Evolutionary conservation across 2,888 invertebrate genomes (phyloP).

Genomic region (Hoplodrina blanda): DNA sequence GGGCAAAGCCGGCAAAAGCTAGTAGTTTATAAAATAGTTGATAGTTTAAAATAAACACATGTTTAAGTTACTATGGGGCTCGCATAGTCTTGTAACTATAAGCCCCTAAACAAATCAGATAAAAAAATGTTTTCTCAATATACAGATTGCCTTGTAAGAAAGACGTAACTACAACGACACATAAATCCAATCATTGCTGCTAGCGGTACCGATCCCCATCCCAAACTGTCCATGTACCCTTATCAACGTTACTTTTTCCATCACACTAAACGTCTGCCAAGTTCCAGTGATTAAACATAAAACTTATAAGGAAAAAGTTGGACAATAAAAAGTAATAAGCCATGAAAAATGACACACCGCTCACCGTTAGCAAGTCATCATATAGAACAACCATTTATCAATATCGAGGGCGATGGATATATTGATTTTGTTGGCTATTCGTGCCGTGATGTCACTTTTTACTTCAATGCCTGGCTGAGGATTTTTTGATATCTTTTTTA

Average conservation of each 20-base stretch:
- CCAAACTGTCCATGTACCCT: constrained; percentile 17
- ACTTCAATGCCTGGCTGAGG: not conserved
- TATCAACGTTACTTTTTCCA: constrained; percentile 36
- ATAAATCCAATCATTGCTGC: not conserved
- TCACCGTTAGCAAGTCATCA: constrained; percentile 79
- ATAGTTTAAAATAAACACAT: too few species aligned
- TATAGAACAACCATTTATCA: constrained; percentile 78
- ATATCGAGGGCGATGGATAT: constrained; percentile 59
- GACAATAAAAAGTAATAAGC: constrained; percentile 71
- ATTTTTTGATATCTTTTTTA: too few species aligned
- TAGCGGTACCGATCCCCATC: not conserved
- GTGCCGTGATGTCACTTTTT: constrained; percentile 16
- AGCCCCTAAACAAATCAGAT: too few species aligned
- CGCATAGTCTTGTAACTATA: too few species aligned
- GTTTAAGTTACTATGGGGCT: too few species aligned
- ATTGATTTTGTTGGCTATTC: constrained; percentile 63
- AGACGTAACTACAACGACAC: not conserved
- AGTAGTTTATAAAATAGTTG: too few species aligned
- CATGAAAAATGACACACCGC: constrained; percentile 73
- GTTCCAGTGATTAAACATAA: constrained; percentile 56
- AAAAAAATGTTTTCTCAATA: too few species aligned
- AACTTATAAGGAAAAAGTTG: constrained; percentile 58
- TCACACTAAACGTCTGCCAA: constrained; percentile 39
- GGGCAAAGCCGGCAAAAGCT: too few species aligned
- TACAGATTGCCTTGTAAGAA: too few species aligned